Base-by-base conservation (phyloP, 2,888 invertebrate species). In the Micropterix aruncella region DNA sequence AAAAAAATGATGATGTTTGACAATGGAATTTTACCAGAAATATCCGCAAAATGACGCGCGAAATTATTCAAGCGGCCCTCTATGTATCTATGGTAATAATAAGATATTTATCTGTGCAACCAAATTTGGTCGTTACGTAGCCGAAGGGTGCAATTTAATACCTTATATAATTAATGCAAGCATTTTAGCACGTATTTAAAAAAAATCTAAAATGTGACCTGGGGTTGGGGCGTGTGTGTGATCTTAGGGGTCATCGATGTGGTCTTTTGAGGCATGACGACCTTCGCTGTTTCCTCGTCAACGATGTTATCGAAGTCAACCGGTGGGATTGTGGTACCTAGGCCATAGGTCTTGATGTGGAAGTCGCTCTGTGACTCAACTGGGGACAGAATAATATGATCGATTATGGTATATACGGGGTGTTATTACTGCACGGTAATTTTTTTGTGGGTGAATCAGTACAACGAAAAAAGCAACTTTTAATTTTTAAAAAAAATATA, bases 331-430 rank as follows among this genome's bases (percentile, higher is more conserved):
- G 71, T 63, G 47, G 65, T 52, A 45, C 67, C 54, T 9, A 65
- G 56, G 37, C 66, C 60, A 62, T 75, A 60, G 54, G 73, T 60
- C 66, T 74, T 58, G 65, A 74, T 54, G 63, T 91, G 90, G 61
- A 84, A 90, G 64, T 90, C 88, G 60, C 87, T 86, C 65, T 91
- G 90, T 12, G 89, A 83, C 65, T 90, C 89, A 58, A 89, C 90
- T 90, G 67, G 12, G 74, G 73, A 47, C 47, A 43, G 41, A 47
- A 44, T 14, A 16, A 14, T 37, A 36, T 4, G n/a, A 19, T 16
- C 4, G 14, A 14, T 43, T 9, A n/a, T n/a, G n/a, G n/a, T n/a
- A n/a, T n/a, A n/a, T n/a, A n/a, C n/a, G n/a, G n/a, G n/a, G n/a
- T n/a, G n/a, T n/a, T n/a, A 19, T 36, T 47, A 16, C 27, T 17